Conservation (phyloP, 2,113 vertebrate species). For the Lipotes vexillifer region DNA sequence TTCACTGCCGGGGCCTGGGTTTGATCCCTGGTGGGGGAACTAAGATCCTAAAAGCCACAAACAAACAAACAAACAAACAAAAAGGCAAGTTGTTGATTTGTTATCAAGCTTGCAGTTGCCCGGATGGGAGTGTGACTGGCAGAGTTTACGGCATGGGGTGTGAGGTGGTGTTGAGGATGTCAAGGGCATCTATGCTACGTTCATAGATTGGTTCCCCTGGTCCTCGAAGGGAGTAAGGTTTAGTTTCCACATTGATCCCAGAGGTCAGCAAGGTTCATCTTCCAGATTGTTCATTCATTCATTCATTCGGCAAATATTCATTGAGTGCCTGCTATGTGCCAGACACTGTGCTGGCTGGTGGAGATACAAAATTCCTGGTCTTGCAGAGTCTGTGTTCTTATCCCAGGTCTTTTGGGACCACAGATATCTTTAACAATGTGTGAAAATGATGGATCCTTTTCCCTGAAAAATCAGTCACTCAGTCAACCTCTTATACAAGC, state of each 20-base stretch:
- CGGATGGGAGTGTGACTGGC: background rate
- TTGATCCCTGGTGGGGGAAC: background rate
- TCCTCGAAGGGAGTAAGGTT: background rate
- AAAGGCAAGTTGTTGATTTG: background rate
- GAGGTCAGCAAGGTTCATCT: background rate
- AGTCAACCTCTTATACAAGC: background rate
- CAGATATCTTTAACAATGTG: background rate
- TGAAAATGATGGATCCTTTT: background rate
- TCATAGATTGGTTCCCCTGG: background rate
- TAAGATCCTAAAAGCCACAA: background rate
- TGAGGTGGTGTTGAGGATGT: background rate
- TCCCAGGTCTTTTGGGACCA: background rate
- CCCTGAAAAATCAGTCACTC: background rate
- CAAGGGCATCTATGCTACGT: no score
- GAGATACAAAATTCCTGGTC: background rate
- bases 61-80: background rate
- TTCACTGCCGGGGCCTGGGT: background rate
- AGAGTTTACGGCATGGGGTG: background rate
- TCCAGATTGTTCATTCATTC: background rate
- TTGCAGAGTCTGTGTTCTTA: background rate
- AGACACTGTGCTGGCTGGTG: background rate
- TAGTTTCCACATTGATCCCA: background rate
- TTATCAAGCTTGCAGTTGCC: background rate
- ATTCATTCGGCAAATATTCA: background rate
- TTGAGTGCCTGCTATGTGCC: background rate